Percentiles rank a stretch among this genome's conserved stretches.
These are phyloP conservation scores for Carassius carassius DNA, from an alignment of 2,113 vertebrate species.

Conservation along the genomic window DNA sequence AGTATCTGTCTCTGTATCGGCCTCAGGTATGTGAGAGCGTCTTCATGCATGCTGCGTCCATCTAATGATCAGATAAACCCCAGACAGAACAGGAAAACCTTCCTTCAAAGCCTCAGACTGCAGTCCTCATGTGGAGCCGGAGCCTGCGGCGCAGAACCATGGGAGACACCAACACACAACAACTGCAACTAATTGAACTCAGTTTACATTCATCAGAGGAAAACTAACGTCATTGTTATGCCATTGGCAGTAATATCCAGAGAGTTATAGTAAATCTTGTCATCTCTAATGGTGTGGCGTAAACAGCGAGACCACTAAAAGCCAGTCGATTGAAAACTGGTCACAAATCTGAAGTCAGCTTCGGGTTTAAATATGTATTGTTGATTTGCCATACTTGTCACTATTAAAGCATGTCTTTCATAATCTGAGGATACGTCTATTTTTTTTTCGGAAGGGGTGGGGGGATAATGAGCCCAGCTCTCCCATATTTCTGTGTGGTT, in stretches of 20 bases:
- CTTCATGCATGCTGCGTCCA: conserved; percentile 21
- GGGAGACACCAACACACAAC: background rate
- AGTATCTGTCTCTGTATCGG: background rate
- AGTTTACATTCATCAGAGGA: conserved; percentile 21
- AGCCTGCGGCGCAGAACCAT: background rate
- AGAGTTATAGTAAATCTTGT: conserved; percentile 5
- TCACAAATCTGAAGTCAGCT: background rate
- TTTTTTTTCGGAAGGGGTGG: no score
- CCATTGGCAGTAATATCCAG: conserved; percentile 1
- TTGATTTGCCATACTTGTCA: background rate
- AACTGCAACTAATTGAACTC: conserved; percentile 11
- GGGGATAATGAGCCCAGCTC: background rate
- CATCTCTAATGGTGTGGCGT: background rate
- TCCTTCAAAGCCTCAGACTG: conserved; percentile 24
- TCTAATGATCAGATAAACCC: conserved; percentile 32
- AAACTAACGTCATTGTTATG: conserved; percentile 7
- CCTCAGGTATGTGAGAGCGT: conserved; percentile 16
- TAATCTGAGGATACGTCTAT: background rate
- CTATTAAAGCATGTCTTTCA: background rate
- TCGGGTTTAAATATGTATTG: background rate
- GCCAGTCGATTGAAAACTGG: background rate
- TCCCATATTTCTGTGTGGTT: background rate
- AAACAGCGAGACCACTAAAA: conserved; percentile 21
- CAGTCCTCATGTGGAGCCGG: background rate
- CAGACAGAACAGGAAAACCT: conserved; percentile 9